Evolutionary conservation across 2,113 vertebrate species (phyloP).

Genomic region (Xiphophorus hellerii): DNA sequence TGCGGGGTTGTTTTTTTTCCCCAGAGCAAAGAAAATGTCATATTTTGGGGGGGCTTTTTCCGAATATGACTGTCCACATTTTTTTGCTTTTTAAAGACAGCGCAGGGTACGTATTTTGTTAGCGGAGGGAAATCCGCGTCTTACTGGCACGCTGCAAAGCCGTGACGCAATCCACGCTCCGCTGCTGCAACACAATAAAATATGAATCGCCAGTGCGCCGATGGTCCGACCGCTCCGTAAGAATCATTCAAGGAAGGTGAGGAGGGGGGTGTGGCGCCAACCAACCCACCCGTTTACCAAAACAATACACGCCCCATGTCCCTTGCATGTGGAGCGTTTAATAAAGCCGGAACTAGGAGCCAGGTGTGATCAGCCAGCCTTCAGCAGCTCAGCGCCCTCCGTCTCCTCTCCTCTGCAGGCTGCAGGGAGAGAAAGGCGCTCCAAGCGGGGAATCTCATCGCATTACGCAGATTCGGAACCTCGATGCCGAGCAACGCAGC

Average conservation of each 20-base stretch:
- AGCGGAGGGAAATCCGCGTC: slow-evolving; percentile 48
- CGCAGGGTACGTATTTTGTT: not conserved
- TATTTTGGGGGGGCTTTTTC: not conserved
- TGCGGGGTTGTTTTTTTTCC: not conserved
- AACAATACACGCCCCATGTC: slow-evolving; percentile 46
- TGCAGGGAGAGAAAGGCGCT: slow-evolving; percentile 31
- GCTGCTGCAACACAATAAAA: slow-evolving; percentile 61
- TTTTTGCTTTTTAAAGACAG: not conserved
- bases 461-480: slow-evolving; percentile 36
- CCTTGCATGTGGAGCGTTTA: slow-evolving; percentile 16
- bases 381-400: not conserved
- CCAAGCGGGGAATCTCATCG: slow-evolving; percentile 28
- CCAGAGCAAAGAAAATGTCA: not conserved
- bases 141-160: slow-evolving; percentile 50
- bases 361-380: slow-evolving; percentile 10
- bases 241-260: slow-evolving; percentile 21
- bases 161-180: slow-evolving; percentile 64
- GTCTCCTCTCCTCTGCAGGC: slow-evolving; percentile 30
- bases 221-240: slow-evolving; percentile 20
- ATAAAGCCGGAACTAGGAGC: slow-evolving; percentile 1
- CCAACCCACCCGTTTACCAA: slow-evolving; percentile 46
- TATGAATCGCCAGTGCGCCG: slow-evolving; percentile 39
- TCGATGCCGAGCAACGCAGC: slow-evolving; percentile 22
- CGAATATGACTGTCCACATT: not conserved
- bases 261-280: slow-evolving; percentile 60